Evolutionary conservation across 2,888 invertebrate genomes (phyloP), one percentile per base, ranked within the genome.

Genomic region (Congeria kusceri): DNA sequence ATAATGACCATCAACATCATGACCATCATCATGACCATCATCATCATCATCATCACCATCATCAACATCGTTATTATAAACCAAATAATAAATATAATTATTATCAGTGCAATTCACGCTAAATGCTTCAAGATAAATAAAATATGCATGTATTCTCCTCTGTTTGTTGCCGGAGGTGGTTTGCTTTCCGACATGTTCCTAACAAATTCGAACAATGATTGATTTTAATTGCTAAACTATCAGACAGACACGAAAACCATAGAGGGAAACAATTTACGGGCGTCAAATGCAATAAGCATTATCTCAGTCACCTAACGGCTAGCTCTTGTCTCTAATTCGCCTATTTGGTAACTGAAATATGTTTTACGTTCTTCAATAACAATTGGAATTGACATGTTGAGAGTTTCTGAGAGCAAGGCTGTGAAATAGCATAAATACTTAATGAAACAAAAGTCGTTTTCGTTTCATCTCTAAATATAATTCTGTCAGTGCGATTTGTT

Each of bases 261-360:
- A 74, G 63, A 58, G 67, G 75, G 68, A 67, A 71, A 62, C 75
- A 76, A 80, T 80, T 80, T 80, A 80, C 75, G 80, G 75, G 63
- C 65, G 80, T 76, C 80, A 49, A 39, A 23, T 59, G 56, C 64
- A 80, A 80, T 80, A 59, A 75, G 72, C 28, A 67, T 80, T 80
- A 80, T 71, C 75, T 80, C 75, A 57, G 56, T 80, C 80, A 53
- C 25, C 11, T 32, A 65, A 75, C 72, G 75, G 68, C 62, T 46
- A 47, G 64, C 59, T 3, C 29, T 57, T 64, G 63, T 57, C 63
- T 58, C 63, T 80, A 80, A 80, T 80, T 66, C 72, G 80, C 75
- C 75, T 72, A 80, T 80, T 80, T 80, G 72, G 80, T 75, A 80
- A 80, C 75, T 80, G 80, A 80, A 80, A 80, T 80, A 80, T 80